Percentiles rank a stretch among this genome's conserved stretches.
Conservation (phyloP, 2,113 vertebrate genomes). For the Acanthochromis polyacanthus region DNA sequence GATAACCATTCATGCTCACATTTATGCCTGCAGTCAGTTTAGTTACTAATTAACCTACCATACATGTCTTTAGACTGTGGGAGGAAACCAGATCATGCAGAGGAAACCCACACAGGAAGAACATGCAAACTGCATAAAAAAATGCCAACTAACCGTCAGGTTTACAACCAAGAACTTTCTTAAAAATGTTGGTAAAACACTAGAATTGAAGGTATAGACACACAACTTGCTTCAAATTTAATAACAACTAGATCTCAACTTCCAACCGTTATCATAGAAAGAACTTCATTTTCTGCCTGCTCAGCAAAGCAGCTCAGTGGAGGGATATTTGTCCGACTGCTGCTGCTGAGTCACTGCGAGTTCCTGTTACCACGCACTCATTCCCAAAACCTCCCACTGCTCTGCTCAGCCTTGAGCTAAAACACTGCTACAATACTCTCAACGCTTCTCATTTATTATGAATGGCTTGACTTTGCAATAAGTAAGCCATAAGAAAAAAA, state of each 20-base stretch:
- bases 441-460: conserved; percentile 31
- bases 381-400: conserved; percentile 15
- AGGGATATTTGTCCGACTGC: not conserved
- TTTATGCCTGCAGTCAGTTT: too few species aligned
- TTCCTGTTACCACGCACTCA: not conserved
- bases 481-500: conserved; percentile 1
- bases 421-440: conserved; percentile 9
- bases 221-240: too few species aligned
- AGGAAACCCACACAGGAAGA: too few species aligned
- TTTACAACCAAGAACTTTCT: too few species aligned
- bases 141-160: too few species aligned
- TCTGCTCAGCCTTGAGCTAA: conserved; percentile 19
- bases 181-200: too few species aligned
- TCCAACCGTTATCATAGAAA: not conserved
- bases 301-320: conserved; percentile 24
- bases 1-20: too few species aligned
- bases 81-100: too few species aligned
- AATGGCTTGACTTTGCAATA: conserved; percentile 25
- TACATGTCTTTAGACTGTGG: too few species aligned
- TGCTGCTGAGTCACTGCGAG: conserved; percentile 54
- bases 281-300: conserved; percentile 12
- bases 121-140: too few species aligned
- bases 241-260: not conserved
- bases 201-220: too few species aligned
- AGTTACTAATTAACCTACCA: too few species aligned